Evolutionary conservation across 2,888 invertebrate species (phyloP), one percentile per base, ranked within the genome.

Genomic region (Cancer borealis): DNA sequence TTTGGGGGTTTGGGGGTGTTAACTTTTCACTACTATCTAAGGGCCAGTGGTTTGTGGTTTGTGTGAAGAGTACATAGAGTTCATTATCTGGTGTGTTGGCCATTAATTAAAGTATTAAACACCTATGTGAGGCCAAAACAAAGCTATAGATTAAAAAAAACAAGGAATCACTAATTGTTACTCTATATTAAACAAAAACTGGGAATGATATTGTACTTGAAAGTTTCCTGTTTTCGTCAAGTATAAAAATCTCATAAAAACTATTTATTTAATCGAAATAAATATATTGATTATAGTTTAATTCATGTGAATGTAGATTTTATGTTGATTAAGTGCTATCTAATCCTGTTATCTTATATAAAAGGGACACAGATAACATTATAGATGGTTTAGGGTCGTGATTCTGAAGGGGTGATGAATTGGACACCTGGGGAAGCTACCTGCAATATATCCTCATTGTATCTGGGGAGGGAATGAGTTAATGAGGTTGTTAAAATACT

Each of bases 401-500:
- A 84, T 39, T 84, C 30, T 0, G 30, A n/a, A 12, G 39, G 66
- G 84, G 3, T 84, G 84, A 30, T 84, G 84, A 30, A 84, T 39
- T 84, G 84, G n/a, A 30, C 84, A 84, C 84, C 39, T 8, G 39
- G 84, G 84, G 84, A 84, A 39, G n/a, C 84, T 84, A 84, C 84
- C 84, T 84, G 84, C 30, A 84, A 84, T n/a, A 26, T n/a, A 73
- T 26, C 73, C n/a, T 73, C 73, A 73, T 84, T 84, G 84, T 5
- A 84, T 84, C 84, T 84, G 84, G 84, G 84, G 84, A 84, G 84
- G 84, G 84, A 84, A 84, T 12, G 84, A 39, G 30, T 84, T 39
- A 84, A 39, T 84, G 39, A 12, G 39, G 30, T 2, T 12, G 17
- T 84, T 39, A 84, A 84, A 84, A 84, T 39, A 39, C 84, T 39